Base-by-base conservation (phyloP, 2,888 invertebrate genomes). In the Liodrosophila aerea region DNA sequence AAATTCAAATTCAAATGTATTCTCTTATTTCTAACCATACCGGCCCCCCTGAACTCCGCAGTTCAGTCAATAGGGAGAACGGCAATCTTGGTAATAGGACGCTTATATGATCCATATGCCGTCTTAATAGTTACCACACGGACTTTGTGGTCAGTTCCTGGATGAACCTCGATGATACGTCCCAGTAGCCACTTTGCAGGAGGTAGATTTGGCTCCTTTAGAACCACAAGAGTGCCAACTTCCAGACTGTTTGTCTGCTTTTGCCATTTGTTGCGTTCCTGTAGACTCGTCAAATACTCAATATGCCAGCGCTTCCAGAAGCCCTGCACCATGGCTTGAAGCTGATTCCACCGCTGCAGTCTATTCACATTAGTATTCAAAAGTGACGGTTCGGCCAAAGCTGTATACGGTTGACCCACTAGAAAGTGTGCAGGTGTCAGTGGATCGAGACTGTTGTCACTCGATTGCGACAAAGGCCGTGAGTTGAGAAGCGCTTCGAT, bases 271-370 rank as follows among this genome's bases (percentile, higher is more conserved):
- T 31, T 27, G 7, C 62, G 58, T 18, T 54, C 33, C 36, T 64
- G 64, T 12, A 64, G 11, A 5, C 49, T 16, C 9, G 50, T 56
- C 5, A 65, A 9, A 15, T 63, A 69, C 22, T 68, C 54, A 1
- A 18, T 36, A 13, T 63, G 54, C 60, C 65, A 63, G 9, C 47
- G 51, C 22, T 66, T 60, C 65, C 60, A 65, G 31, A 64, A 62
- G 1, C 46, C 56, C 29, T 69, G 68, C 5, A 60, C 56, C 50
- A 52, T 64, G 7, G 41, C 43, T 45, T 59, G 53, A 12, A 52
- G 52, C 5, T 64, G 57, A 12, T 29, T n/a, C n/a, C n/a, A n/a
- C n/a, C n/a, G n/a, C n/a, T 43, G 31, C 1, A 53, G 31, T 11
- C 57, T 44, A 22, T 53, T 65, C 2, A 12, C 4, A 8, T 52